A percentile compares a stretch with the other conserved stretches of the same genome.
Evolutionary conservation across 1,140 invertebrate species (phyloP).

Genomic region (Papilio dardanus): DNA sequence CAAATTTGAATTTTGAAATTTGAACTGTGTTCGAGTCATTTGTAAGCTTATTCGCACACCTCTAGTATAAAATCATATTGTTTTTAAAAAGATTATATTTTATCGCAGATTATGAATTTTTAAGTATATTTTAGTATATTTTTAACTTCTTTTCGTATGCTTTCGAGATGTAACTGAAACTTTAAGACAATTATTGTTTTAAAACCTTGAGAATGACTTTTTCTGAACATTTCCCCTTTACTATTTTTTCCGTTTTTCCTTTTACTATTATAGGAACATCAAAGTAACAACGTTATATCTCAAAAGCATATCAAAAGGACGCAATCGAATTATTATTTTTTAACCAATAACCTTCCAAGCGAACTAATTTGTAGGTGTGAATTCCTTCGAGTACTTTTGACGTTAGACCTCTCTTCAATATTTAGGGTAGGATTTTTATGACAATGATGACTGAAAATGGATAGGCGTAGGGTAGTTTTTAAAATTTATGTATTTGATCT

Average conservation of each 20-base stretch:
- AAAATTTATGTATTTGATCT: neutral
- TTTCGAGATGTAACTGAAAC: neutral
- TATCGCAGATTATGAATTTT: neutral
- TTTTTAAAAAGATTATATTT: neutral
- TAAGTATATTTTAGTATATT: neutral
- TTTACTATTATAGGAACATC: neutral
- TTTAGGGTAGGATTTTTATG: neutral
- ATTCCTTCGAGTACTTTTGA: neutral
- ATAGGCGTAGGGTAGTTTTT: neutral
- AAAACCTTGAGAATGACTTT: neutral
- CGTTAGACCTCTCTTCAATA: neutral
- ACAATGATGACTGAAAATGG: conserved; percentile 6
- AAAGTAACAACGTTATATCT: neutral
- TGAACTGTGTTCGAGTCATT: neutral
- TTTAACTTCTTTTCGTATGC: neutral
- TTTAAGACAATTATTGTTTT: neutral
- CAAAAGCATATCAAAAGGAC: neutral
- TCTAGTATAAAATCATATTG: neutral
- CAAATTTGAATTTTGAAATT: no score
- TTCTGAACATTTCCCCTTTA: neutral
- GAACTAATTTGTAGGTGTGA: neutral
- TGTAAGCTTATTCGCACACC: neutral
- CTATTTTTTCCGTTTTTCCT: neutral
- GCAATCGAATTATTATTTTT: neutral
- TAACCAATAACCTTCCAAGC: neutral